phyloP scores from a whole-genome alignment of 2,888 invertebrate species.

The Cephus pygmeus region DNA sequence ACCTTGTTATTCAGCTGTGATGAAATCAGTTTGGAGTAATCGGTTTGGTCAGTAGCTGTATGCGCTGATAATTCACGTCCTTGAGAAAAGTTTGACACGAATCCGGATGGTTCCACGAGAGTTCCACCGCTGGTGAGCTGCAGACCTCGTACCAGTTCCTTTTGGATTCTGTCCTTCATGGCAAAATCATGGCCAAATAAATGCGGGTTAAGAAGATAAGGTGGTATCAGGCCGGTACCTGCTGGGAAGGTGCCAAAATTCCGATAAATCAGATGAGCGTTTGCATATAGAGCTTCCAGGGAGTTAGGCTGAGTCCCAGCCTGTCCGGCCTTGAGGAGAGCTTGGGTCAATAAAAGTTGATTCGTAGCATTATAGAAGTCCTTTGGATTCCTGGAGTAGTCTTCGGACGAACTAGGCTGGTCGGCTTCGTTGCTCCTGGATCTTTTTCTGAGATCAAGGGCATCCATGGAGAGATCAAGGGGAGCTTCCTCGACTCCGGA shows the following conservation, averaged over 20 bases:
- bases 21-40: slow-evolving; percentile 40
- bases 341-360: slow-evolving; percentile 73
- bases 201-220: slow-evolving; percentile 75
- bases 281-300: slow-evolving; percentile 57
- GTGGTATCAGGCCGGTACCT: slow-evolving; percentile 69
- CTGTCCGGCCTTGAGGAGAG: slow-evolving; percentile 71
- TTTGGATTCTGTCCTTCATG: slow-evolving; percentile 76
- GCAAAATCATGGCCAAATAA: slow-evolving; percentile 74
- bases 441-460: slow-evolving; percentile 86
- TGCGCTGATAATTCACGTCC: slow-evolving; percentile 29
- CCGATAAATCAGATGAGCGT: slow-evolving; percentile 57
- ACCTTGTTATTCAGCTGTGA: slow-evolving; percentile 29
- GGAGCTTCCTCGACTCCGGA: slow-evolving; percentile 66
- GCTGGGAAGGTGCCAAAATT: slow-evolving; percentile 58
- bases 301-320: slow-evolving; percentile 39
- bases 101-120: slow-evolving; percentile 66
- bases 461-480: slow-evolving; percentile 82
- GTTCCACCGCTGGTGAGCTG: slow-evolving; percentile 79
- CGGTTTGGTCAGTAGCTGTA: slow-evolving; percentile 29
- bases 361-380: slow-evolving; percentile 66
- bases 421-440: slow-evolving; percentile 40
- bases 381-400: slow-evolving; percentile 26
- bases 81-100: slow-evolving; percentile 34
- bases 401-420: slow-evolving; percentile 26
- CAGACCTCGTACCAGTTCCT: slow-evolving; percentile 73